Percentiles rank a stretch among this genome's conserved stretches.
Evolutionary conservation across 2,113 vertebrate species (phyloP).

Genomic region (Forbesichthys agassizii): DNA sequence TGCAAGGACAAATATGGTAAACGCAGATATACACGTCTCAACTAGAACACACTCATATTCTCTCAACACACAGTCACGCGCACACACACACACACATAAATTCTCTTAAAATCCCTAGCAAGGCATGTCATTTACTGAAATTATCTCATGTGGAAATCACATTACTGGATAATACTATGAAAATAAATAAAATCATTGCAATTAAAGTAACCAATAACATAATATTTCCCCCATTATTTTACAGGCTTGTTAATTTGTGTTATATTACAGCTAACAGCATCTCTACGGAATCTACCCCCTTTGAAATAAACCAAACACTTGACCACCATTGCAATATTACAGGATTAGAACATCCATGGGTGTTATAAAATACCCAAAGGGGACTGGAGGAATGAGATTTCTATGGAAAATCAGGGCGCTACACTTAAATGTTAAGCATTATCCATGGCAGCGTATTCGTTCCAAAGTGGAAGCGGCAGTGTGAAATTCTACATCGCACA

Average conservation of each 20-base stretch:
- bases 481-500: conserved; percentile 73
- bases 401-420: conserved; percentile 34
- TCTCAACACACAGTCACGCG: conserved; percentile 7
- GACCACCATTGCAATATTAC: conserved; percentile 3
- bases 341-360: conserved; percentile 19
- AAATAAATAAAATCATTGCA: background rate
- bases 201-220: background rate
- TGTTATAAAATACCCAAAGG: background rate
- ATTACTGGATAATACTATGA: background rate
- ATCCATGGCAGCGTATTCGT: conserved; percentile 47
- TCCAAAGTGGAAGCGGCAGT: conserved; percentile 53
- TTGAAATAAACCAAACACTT: conserved; percentile 17
- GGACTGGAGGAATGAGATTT: conserved; percentile 24
- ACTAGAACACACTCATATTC: conserved; percentile 16
- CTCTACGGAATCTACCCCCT: conserved; percentile 23
- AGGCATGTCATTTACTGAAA: background rate
- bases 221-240: background rate
- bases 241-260: background rate
- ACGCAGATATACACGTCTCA: conserved; percentile 13
- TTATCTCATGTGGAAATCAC: background rate
- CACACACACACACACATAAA: conserved; percentile 5
- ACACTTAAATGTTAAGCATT: conserved; percentile 53
- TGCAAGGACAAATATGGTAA: conserved; percentile 35
- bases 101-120: no score
- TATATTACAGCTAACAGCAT: conserved; percentile 3